Evolutionary conservation across 2,113 vertebrate species (phyloP).

Genomic region (Lates calcarifer): DNA sequence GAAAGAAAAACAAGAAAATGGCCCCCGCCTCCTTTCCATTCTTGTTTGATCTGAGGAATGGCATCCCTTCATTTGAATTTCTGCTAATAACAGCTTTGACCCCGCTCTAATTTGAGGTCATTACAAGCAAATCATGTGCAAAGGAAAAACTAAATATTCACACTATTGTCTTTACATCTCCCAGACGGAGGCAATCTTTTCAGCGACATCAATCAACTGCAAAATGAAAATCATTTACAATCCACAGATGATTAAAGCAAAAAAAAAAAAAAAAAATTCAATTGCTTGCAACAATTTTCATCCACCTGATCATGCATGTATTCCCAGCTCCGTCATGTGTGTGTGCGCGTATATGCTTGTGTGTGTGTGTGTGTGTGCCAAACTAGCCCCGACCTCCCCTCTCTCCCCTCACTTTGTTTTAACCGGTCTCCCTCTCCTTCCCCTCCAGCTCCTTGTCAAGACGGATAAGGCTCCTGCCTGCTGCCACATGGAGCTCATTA

Average conservation of each 20-base stretch:
- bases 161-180: slow-evolving; percentile 45
- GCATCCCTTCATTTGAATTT: slow-evolving; percentile 22
- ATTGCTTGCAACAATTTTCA: slow-evolving; percentile 19
- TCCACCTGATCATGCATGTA: slow-evolving; percentile 44
- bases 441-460: slow-evolving; percentile 73
- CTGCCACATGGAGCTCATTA: slow-evolving; percentile 83
- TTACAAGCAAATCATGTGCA: slow-evolving; percentile 51
- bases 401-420: slow-evolving; percentile 59
- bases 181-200: slow-evolving; percentile 42
- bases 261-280: slow-evolving; percentile 18
- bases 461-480: slow-evolving; percentile 68
- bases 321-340: slow-evolving; percentile 14
- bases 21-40: background rate
- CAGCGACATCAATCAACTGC: slow-evolving; percentile 46
- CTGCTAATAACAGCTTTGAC: slow-evolving; percentile 57
- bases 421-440: slow-evolving; percentile 40
- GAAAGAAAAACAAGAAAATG: slow-evolving; percentile 9
- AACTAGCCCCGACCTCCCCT: slow-evolving; percentile 49
- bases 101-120: slow-evolving; percentile 50
- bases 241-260: slow-evolving; percentile 48
- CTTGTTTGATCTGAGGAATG: slow-evolving; percentile 32
- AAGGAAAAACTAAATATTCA: slow-evolving; percentile 60
- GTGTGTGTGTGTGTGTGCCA: slow-evolving; percentile 6
- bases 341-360: background rate
- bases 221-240: slow-evolving; percentile 31